These are phyloP conservation scores for Musca domestica DNA, from an alignment of 1,140 invertebrate species.

Conservation along the genomic window DNA sequence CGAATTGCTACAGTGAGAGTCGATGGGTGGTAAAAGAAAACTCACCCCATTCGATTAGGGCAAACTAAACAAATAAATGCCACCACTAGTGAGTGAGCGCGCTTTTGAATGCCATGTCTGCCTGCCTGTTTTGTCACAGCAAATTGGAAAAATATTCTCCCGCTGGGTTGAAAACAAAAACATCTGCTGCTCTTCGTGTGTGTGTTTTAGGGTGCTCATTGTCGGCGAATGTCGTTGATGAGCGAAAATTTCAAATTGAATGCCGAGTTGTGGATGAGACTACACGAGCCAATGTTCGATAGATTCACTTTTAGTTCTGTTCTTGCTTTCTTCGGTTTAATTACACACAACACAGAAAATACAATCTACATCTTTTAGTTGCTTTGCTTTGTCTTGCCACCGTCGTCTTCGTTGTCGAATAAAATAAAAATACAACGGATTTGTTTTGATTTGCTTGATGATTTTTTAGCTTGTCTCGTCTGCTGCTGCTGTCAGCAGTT, in stretches of 20 bases:
- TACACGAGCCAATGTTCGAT: conserved; percentile 7
- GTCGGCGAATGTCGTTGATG: not conserved
- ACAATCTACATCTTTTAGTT: not conserved
- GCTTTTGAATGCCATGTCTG: too few species aligned
- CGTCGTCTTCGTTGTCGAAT: too few species aligned
- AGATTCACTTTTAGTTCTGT: conserved; percentile 7
- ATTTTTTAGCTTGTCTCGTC: too few species aligned
- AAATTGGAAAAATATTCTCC: not conserved
- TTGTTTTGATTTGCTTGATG: too few species aligned
- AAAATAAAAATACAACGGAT: too few species aligned
- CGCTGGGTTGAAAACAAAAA: not conserved
- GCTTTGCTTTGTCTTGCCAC: not conserved
- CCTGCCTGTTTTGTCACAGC: conserved; percentile 7
- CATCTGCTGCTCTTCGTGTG: not conserved
- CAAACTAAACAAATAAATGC: not conserved
- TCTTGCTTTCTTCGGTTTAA: conserved; percentile 20
- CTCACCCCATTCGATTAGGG: conserved; percentile 1
- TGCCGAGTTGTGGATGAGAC: not conserved
- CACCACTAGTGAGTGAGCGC: too few species aligned
- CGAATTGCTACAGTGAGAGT: not conserved
- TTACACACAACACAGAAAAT: not conserved
- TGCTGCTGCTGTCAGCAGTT: too few species aligned
- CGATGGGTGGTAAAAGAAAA: not conserved
- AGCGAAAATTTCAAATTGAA: not conserved
- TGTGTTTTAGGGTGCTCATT: not conserved